Evolutionary conservation across 2,888 invertebrate species (phyloP), one percentile per base, ranked within the genome.

Genomic region (Polia nebulosa): DNA sequence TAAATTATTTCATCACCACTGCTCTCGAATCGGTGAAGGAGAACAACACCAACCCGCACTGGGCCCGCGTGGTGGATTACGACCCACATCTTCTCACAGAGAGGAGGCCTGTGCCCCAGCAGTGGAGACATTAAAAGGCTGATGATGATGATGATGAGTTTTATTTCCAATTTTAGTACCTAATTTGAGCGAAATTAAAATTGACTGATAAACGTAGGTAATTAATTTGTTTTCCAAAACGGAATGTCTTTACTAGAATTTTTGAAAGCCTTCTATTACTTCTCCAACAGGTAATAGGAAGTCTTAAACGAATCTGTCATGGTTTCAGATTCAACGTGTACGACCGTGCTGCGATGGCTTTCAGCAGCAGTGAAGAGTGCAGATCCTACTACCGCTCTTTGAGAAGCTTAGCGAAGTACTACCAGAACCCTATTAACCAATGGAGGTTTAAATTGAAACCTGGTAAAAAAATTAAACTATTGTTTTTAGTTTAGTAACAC

Each of bases 291-390:
- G 1, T 49, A 17, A 7, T 13, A 49, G n/a, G 5, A 51, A 13
- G 51, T 20, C 13, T 45, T 20, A 51, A 51, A 6, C 6, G 7
- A 2, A 6, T 20, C n/a, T 32, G 0, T 11, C 2, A 2, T 47
- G 34, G 8, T 63, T 72, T 27, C 86, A 97, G 97, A 81, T 97
- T 97, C 88, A 98, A 98, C 88, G 96, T 97, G 0, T 97, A 97
- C 87, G 98, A 98, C 88, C 96, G 98, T 4, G 96, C 97, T 0
- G 94, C 97, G 0, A 93, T 97, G 87, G 96, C 96, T 2, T 95
- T 97, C 41, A 88, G 96, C 0, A 95, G 93, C 45, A 85, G 91
- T 27, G 87, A 93, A 6, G 92, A 96, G 59, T 96, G 97, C 85
- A 87, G 91, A 22, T 87, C 93, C 17, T 97, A 97, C 88, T 98